Base-by-base conservation (phyloP, 2,797 vertebrate species). In the Manis pentadactyla region DNA sequence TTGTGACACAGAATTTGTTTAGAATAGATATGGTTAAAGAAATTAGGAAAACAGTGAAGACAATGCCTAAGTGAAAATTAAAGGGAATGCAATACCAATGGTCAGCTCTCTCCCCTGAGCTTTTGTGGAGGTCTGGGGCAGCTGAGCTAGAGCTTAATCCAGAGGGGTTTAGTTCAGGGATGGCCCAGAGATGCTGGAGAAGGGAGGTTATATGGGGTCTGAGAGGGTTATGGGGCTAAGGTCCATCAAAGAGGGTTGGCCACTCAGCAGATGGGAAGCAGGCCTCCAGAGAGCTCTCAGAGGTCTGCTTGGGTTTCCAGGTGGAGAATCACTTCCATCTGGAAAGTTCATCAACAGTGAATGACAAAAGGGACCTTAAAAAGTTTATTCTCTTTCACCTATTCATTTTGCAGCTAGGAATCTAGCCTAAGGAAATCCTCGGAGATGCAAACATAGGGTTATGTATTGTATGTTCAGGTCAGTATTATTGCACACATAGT, bases 361-460 rank as follows among this genome's bases (percentile, higher is more conserved):
- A 31, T 49, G 61, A 77, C 21, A 49, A 23, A 49, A 74, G 75
- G 18, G 25, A 49, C 2, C 79, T 68, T 68, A 14, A 84, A 37
- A 53, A 31, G 7, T 74, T 71, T 82, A 10, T 69, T 87, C 61
- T 94, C 25, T 74, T 61, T 86, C 10, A 75, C 17, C 8, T 86
- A 23, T 82, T 89, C 61, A 86, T 92, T 89, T 82, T 27, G 3
- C 39, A 46, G 31, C 51, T 74, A 64, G 66, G 55, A 92, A 84
- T 83, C 37, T 69, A 94, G 51, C 63, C n/a, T 59, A 74, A 74
- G 51, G 57, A 89, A 77, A 55, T 75, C 39, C 61, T 59, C 27
- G 83, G 90, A 83, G 63, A 53, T 74, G 10, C 71, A 89, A 89
- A 79, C 37, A 59, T 51, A 89, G 27, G 64, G 31, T 91, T 85